Evolutionary conservation across 1,140 invertebrate species (phyloP).

Genomic region (Drosophila hydei): DNA sequence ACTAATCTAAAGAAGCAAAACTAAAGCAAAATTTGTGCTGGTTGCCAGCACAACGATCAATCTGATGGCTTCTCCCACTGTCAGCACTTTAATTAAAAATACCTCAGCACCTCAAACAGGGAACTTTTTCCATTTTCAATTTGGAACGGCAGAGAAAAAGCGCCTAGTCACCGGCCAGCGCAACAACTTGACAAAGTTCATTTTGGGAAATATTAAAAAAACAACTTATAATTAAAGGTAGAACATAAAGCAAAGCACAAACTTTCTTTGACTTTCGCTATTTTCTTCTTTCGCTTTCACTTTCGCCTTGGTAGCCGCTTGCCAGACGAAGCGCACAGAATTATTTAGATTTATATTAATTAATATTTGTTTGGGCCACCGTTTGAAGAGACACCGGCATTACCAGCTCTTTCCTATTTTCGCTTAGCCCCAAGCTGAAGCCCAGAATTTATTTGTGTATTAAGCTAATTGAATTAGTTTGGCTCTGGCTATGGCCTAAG

Average conservation of each 20-base stretch:
- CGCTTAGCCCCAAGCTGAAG: not conserved
- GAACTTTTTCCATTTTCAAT: constrained; percentile 73
- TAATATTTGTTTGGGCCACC: constrained; percentile 65
- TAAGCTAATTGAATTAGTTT: constrained; percentile 61
- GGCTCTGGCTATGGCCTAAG: constrained; percentile 25
- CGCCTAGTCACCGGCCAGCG: constrained; percentile 32
- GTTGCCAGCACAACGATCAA: constrained; percentile 18
- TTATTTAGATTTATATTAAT: constrained; percentile 75
- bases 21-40: not conserved
- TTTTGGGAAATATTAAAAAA: constrained; percentile 41
- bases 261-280: constrained; percentile 57
- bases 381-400: constrained; percentile 30
- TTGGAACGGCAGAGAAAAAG: constrained; percentile 25
- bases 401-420: not conserved
- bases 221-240: constrained; percentile 78
- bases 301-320: constrained; percentile 6
- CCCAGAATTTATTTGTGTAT: constrained; percentile 27
- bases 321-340: constrained; percentile 30
- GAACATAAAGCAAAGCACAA: constrained; percentile 44
- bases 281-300: constrained; percentile 19
- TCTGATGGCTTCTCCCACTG: constrained; percentile 30
- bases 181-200: constrained; percentile 9
- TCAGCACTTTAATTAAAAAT: constrained; percentile 74
- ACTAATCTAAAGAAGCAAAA: not conserved
- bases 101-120: constrained; percentile 42